Evolutionary conservation across 2,113 vertebrate species (phyloP).

Genomic region (Syngnathus typhle): DNA sequence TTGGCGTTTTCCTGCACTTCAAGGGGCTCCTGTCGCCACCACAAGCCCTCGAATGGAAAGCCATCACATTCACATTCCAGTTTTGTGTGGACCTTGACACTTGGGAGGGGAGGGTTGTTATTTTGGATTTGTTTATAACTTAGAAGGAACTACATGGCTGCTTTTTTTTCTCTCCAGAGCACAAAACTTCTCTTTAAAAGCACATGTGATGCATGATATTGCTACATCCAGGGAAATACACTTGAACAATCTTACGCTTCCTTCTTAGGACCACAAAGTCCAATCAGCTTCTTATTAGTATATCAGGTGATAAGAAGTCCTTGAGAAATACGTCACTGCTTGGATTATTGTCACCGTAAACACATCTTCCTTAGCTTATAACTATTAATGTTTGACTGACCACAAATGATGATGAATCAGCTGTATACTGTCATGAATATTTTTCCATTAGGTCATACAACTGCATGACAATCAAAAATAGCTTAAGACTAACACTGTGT

Average conservation of each 20-base stretch:
- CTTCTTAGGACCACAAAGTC: conserved; percentile 30
- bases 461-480: neutral
- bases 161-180: conserved; percentile 3
- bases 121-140: conserved; percentile 46
- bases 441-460: conserved; percentile 21
- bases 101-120: conserved; percentile 20
- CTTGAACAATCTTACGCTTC: neutral
- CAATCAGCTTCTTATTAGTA: conserved; percentile 17
- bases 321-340: conserved; percentile 17
- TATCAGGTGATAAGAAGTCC: conserved; percentile 43
- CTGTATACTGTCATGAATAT: neutral
- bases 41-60: neutral
- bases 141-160: neutral
- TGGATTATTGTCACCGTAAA: conserved; percentile 1
- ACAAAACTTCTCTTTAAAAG: neutral
- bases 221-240: neutral
- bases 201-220: neutral
- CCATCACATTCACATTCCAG: conserved; percentile 12
- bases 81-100: conserved; percentile 51
- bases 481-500: conserved; percentile 24
- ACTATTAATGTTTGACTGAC: conserved; percentile 22
- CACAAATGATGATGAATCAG: neutral
- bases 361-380: neutral
- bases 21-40: conserved; percentile 18
- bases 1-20: conserved; percentile 61